Evolutionary conservation across 1,140 invertebrate genomes (phyloP), one percentile per base, ranked within the genome.

Genomic region (Medauroidea extradentata): DNA sequence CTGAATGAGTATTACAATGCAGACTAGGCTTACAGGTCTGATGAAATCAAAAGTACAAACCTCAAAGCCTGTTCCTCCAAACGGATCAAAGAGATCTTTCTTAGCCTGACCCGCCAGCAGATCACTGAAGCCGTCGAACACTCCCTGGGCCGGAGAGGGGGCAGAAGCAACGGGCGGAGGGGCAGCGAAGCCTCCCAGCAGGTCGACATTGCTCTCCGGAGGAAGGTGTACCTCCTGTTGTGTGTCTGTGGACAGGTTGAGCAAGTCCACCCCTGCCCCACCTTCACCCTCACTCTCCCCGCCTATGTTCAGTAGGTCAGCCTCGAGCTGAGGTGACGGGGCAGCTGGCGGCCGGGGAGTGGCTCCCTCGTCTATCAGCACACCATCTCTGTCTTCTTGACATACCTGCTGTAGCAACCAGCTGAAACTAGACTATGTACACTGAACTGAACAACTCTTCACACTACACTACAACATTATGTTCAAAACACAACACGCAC

Each of bases 131-230:
- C 38, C 57, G 42, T 44, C 42, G 34, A 57, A 57, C 19, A 24
- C n/a, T 3, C 8, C 38, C 21, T 16, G 19, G n/a, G 19, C n/a
- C n/a, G n/a, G n/a, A 13, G 19, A 13, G n/a, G 53, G 64, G 2
- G 60, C 13, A 23, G 52, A 13, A 46, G 18, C 23, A 46, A 21
- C 9, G 16, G 48, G 48, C 5, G 14, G 5, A 9, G 53, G 49
- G 57, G 61, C 63, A 8, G 73, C 73, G 57, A 86, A 82, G 23
- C 78, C 82, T 34, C 79, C 82, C 18, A 89, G 74, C 48, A 89
- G 72, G 76, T 89, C 86, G 65, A 84, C 81, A 65, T 81, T 79
- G 56, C 71, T 71, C 38, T 11, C 46, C 59, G 60, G 23, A 27
- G 53, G 29, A 60, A 57, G n/a, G 49, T 48, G 16, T 41, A 60